Evolutionary conservation across 64 coral and sea anemone genomes (phyloP).

Genomic region (Cladopsammia gracilis): DNA sequence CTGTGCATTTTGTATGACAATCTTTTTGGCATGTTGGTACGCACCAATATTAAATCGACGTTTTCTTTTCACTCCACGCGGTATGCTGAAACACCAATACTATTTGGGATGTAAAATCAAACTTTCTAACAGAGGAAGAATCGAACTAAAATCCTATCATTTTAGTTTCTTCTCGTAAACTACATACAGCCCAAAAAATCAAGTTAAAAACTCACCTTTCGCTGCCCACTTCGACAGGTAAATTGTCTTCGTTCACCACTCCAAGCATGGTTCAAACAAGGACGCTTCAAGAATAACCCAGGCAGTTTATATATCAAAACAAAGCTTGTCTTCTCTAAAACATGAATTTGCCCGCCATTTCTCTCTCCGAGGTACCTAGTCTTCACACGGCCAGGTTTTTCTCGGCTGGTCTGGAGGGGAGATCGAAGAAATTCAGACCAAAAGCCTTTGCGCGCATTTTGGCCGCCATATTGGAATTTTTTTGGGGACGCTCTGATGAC

Average conservation of each 20-base stretch:
- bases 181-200: conserved; percentile 20
- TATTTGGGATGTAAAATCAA: conserved; percentile 39
- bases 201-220: conserved; percentile 69
- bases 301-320: too few species aligned
- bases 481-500: too few species aligned
- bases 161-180: conserved; percentile 37
- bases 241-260: conserved; percentile 42
- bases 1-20: conserved; percentile 15
- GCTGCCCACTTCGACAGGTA: conserved; percentile 50
- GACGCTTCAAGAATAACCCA: too few species aligned
- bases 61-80: conserved; percentile 23
- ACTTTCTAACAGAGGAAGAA: conserved; percentile 47
- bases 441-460: too few species aligned
- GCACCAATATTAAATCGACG: conserved; percentile 35
- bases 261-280: too few species aligned
- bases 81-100: conserved; percentile 49
- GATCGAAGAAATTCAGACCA: too few species aligned
- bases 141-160: conserved; percentile 65
- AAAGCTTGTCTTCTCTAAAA: too few species aligned
- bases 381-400: too few species aligned
- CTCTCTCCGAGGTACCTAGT: too few species aligned
- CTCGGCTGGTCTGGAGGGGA: too few species aligned
- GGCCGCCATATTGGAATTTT: too few species aligned
- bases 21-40: conserved; percentile 32
- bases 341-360: too few species aligned